phyloP scores from a whole-genome alignment of 1,140 invertebrate species.

The Hyles euphorbiae region DNA sequence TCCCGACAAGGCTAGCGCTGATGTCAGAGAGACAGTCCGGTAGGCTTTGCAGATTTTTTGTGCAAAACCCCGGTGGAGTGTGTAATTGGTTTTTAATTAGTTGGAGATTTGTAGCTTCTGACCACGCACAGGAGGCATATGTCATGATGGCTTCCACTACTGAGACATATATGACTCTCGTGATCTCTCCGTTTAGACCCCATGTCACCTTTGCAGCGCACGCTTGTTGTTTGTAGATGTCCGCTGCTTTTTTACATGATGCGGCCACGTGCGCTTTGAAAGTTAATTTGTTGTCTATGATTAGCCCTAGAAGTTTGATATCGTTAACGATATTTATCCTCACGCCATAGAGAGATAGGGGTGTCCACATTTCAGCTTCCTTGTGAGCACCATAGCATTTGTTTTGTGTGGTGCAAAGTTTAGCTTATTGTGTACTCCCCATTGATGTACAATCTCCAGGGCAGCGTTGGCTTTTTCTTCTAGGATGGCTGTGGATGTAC shows the following conservation, averaged over 20 bases:
- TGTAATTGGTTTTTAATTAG: not conserved
- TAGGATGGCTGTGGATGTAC: not conserved
- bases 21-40: constrained; percentile 19
- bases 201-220: not conserved
- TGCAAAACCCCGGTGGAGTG: constrained; percentile 15
- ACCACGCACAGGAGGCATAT: not conserved
- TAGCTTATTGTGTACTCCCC: constrained; percentile 8
- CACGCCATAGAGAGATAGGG: too few relatives aligned
- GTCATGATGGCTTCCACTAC: too few relatives aligned
- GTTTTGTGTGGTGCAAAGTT: too few relatives aligned
- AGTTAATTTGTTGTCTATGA: constrained; percentile 16
- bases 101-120: not conserved
- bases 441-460: constrained; percentile 3
- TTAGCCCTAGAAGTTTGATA: too few relatives aligned
- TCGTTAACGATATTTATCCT: too few relatives aligned
- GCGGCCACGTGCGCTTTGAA: constrained; percentile 17
- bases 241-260: not conserved
- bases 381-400: too few relatives aligned
- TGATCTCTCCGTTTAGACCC: not conserved
- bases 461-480: constrained; percentile 4
- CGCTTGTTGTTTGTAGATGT: not conserved
- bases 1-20: constrained; percentile 15
- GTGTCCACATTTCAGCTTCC: too few relatives aligned
- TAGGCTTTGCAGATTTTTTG: constrained; percentile 7
- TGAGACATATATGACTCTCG: too few relatives aligned